Evolutionary conservation across 2,113 vertebrate genomes (phyloP).

Genomic region (Pangasianodon gigas): DNA sequence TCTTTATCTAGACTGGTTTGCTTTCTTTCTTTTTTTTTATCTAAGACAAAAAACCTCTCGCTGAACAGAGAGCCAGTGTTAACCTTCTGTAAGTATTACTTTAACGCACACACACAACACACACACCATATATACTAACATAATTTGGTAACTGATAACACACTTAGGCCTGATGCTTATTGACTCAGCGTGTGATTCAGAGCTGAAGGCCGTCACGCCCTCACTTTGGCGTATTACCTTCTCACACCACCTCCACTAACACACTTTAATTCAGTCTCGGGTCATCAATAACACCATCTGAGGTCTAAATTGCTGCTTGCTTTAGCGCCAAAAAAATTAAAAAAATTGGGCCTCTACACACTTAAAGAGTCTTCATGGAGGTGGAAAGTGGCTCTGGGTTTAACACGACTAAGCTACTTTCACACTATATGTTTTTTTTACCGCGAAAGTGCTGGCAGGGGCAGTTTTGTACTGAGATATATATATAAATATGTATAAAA

Average conservation of each 20-base stretch:
- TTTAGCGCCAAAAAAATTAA: slow-evolving; percentile 28
- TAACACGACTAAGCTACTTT: background rate
- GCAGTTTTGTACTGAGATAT: background rate
- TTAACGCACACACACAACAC: slow-evolving; percentile 1
- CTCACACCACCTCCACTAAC: slow-evolving; percentile 35
- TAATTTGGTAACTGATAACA: slow-evolving; percentile 35
- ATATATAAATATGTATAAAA: too few species aligned
- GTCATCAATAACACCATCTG: slow-evolving; percentile 26
- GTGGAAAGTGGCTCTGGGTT: background rate
- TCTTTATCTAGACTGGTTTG: background rate
- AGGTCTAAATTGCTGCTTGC: slow-evolving; percentile 34
- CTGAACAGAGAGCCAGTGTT: background rate
- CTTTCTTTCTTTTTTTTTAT: background rate
- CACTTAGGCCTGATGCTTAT: slow-evolving; percentile 52
- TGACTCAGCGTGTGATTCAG: slow-evolving; percentile 50
- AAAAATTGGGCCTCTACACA: background rate
- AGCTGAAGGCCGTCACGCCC: slow-evolving; percentile 26
- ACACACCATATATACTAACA: slow-evolving; percentile 26
- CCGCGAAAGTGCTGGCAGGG: background rate
- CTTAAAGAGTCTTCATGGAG: slow-evolving; percentile 2
- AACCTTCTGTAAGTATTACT: background rate
- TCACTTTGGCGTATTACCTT: slow-evolving; percentile 41
- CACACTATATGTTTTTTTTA: background rate
- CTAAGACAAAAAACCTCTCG: too few species aligned
- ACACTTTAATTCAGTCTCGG: slow-evolving; percentile 51